These are phyloP conservation scores for Callinectes sapidus DNA, from an alignment of 2,888 invertebrate species.

Conservation along the genomic window DNA sequence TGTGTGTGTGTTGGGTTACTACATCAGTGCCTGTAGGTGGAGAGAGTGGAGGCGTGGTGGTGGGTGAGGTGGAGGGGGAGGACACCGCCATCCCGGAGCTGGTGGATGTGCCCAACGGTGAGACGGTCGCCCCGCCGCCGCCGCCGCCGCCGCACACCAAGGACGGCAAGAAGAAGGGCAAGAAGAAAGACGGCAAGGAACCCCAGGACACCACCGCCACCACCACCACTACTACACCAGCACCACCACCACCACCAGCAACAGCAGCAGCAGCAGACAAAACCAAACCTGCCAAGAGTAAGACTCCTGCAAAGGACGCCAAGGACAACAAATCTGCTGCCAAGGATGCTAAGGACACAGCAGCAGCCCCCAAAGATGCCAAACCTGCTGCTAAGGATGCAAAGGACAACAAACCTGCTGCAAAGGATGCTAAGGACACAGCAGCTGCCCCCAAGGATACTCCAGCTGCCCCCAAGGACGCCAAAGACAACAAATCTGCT, in stretches of 20 bases:
- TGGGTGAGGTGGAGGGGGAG: constrained; percentile 18
- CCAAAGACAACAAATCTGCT: background rate
- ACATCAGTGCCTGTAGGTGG: background rate
- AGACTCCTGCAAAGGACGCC: no score
- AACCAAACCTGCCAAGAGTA: background rate
- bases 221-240: background rate
- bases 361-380: background rate
- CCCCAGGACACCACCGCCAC: constrained; percentile 22
- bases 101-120: background rate
- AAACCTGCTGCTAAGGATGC: background rate
- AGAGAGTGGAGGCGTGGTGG: background rate
- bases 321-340: constrained; percentile 2
- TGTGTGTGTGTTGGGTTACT: background rate
- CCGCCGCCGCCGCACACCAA: background rate
- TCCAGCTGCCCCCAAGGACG: constrained; percentile 36
- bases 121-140: background rate
- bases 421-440: background rate
- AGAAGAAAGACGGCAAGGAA: constrained; percentile 28
- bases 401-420: background rate
- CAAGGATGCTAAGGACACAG: background rate
- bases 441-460: constrained; percentile 24
- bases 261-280: constrained; percentile 40
- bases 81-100: background rate
- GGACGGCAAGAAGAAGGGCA: background rate
- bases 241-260: constrained; percentile 10